Percentiles rank a stretch among this genome's conserved stretches.
phyloP scores from a whole-genome alignment of 2,797 vertebrate species.

The Allobates femoralis region DNA sequence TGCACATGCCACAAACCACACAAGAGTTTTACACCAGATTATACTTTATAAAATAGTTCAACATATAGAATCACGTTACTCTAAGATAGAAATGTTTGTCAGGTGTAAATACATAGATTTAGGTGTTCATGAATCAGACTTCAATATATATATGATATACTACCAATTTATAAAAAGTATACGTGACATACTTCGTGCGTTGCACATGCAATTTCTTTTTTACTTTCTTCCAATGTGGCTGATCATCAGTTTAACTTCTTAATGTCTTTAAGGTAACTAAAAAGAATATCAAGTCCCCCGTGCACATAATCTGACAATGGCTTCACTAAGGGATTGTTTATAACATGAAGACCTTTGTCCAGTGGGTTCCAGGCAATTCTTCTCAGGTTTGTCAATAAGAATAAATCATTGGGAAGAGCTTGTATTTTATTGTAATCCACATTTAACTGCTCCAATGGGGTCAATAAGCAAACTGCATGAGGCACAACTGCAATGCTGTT shows the following conservation, averaged over 20 bases:
- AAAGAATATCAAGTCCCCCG: slow-evolving; percentile 79
- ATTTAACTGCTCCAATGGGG: slow-evolving; percentile 86
- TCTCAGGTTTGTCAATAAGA: slow-evolving; percentile 78
- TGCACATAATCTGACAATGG: slow-evolving; percentile 85
- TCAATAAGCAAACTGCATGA: slow-evolving; percentile 82
- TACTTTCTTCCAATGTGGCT: background rate
- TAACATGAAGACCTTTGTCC: slow-evolving; percentile 91
- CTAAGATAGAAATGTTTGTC: background rate
- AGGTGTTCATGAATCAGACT: too few relatives aligned
- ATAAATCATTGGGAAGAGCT: slow-evolving; percentile 85
- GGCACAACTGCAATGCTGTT: slow-evolving; percentile 86
- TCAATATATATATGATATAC: background rate
- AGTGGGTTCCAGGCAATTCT: slow-evolving; percentile 89
- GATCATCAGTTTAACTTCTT: slow-evolving; percentile 67
- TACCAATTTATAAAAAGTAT: too few relatives aligned
- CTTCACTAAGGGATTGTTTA: slow-evolving; percentile 87
- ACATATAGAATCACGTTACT: background rate
- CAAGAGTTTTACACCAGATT: background rate
- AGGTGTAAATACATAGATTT: background rate
- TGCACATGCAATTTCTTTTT: background rate
- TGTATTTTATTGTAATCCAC: slow-evolving; percentile 87
- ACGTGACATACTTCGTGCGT: background rate
- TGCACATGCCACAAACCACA: background rate
- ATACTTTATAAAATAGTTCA: background rate
- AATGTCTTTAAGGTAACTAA: slow-evolving; percentile 77